Conservation (phyloP, 1,140 invertebrate species). For the Ridgeia piscesae region DNA sequence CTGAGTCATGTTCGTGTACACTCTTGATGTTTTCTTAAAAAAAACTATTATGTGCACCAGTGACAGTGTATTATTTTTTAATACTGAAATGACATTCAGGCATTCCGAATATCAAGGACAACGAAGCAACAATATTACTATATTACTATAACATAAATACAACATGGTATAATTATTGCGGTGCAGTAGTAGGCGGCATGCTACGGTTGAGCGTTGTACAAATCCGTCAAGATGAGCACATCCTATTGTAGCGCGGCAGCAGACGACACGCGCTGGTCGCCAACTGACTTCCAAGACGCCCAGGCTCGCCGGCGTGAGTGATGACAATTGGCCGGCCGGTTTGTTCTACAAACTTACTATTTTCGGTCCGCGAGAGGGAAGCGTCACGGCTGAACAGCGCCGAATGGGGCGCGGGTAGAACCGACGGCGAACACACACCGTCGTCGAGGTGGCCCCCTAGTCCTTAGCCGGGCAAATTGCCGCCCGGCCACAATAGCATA, state of each 20-base stretch:
- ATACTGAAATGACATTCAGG: too few relatives aligned
- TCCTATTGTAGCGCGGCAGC: not conserved
- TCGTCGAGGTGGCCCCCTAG: not conserved
- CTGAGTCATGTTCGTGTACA: not conserved
- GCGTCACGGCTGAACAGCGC: not conserved
- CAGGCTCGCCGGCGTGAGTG: too few relatives aligned
- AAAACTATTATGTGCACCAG: not conserved
- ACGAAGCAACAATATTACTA: not conserved
- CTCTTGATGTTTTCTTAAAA: not conserved
- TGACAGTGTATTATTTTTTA: not conserved
- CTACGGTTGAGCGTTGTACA: not conserved
- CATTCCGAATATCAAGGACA: too few relatives aligned
- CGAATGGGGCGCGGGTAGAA: not conserved
- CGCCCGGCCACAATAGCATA: not conserved
- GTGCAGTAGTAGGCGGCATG: not conserved
- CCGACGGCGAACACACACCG: not conserved
- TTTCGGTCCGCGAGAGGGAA: not conserved
- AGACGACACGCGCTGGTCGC: not conserved
- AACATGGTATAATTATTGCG: not conserved
- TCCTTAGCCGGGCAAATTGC: not conserved
- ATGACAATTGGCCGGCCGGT: not conserved
- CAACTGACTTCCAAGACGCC: not conserved
- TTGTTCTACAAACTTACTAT: slow-evolving; percentile 6
- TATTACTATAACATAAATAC: not conserved
- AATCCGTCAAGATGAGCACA: not conserved